These are phyloP conservation scores for Sitobion miscanthi DNA, from an alignment of 1,140 invertebrate species.

Conservation along the genomic window DNA sequence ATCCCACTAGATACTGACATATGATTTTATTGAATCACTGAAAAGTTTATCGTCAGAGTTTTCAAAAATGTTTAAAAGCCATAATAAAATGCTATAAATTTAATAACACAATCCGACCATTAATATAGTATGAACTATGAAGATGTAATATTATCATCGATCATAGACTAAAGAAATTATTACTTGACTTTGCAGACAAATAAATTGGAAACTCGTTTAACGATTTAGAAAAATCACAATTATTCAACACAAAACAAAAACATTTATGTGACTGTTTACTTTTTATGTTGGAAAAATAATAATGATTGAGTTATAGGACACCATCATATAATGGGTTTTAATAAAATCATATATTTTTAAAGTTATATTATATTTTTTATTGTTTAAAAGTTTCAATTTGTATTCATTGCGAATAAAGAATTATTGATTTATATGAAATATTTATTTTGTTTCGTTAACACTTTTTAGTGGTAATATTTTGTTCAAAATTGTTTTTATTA, in stretches of 20 bases:
- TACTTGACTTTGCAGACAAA: not conserved
- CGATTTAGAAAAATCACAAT: not conserved
- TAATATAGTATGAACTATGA: not conserved
- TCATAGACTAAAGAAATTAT: not conserved
- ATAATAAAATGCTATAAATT: not conserved
- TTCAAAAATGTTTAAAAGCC: not conserved
- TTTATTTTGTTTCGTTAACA: constrained; percentile 21
- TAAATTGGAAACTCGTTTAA: not conserved
- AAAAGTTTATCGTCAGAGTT: not conserved
- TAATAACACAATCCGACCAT: not conserved
- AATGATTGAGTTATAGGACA: constrained; percentile 16
- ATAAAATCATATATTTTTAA: constrained; percentile 6
- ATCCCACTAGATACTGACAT: not conserved
- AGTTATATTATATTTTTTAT: constrained; percentile 2
- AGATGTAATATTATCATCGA: not conserved
- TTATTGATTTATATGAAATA: not conserved
- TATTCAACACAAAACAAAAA: not conserved
- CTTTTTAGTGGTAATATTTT: not conserved
- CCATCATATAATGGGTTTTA: constrained; percentile 20
- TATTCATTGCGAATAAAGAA: not conserved
- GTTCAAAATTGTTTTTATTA: not conserved
- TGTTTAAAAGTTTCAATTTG: not conserved
- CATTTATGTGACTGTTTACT: not conserved
- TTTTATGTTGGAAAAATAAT: not conserved
- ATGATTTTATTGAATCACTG: not conserved